Percentiles rank a stretch among this genome's conserved stretches.
Conservation (phyloP, 2,888 invertebrate genomes). For the Caenorhabditis sp. region DNA sequence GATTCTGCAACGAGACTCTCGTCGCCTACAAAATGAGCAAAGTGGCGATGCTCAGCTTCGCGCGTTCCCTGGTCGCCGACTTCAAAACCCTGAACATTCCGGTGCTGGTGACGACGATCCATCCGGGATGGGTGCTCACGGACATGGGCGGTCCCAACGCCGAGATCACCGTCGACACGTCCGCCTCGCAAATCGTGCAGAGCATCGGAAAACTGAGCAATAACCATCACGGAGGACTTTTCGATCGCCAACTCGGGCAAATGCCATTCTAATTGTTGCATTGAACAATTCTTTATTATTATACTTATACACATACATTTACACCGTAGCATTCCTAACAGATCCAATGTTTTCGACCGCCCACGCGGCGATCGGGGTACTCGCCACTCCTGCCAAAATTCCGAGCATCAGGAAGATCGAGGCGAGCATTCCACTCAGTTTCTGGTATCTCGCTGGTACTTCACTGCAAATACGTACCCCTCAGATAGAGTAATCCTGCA, state of each 20-base stretch:
- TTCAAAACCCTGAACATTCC: constrained; percentile 39
- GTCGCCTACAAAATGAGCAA: constrained; percentile 44
- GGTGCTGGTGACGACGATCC: constrained; percentile 38
- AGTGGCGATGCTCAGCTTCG: constrained; percentile 51
- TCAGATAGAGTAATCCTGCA: neutral
- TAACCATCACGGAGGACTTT: constrained; percentile 40
- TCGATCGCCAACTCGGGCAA: constrained; percentile 33
- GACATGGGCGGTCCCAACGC: constrained; percentile 58
- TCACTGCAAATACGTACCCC: constrained; percentile 31
- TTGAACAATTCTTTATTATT: too few relatives aligned
- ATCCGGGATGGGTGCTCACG: constrained; percentile 58
- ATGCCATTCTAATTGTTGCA: constrained; percentile 59
- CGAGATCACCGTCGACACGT: constrained; percentile 49
- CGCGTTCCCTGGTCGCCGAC: constrained; percentile 38
- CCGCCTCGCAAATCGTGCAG: constrained; percentile 28
- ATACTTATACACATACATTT: too few relatives aligned
- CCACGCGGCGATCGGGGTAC: constrained; percentile 59
- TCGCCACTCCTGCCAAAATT: constrained; percentile 59
- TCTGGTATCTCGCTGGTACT: constrained; percentile 61
- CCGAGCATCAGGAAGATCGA: constrained; percentile 64
- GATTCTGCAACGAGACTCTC: neutral
- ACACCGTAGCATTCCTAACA: constrained; percentile 1
- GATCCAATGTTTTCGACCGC: constrained; percentile 44
- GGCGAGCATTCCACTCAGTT: constrained; percentile 63
- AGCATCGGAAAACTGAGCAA: constrained; percentile 20